phyloP scores from a whole-genome alignment of 2,888 invertebrate genomes.

The Thecocarcelia acutangulata region DNA sequence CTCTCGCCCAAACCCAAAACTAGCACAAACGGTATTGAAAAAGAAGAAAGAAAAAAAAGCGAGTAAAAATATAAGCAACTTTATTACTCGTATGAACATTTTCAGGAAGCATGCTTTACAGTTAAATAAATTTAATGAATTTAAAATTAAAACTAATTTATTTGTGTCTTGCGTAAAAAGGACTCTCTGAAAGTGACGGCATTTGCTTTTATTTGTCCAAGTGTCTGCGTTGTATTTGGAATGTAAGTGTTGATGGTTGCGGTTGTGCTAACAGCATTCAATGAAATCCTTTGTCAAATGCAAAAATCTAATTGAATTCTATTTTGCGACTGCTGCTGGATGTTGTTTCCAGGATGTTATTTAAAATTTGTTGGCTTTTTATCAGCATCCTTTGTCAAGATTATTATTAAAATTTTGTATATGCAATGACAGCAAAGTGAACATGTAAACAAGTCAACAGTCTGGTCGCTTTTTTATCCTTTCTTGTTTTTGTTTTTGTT shows the following conservation, averaged over 20 bases:
- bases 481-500: conserved; percentile 9
- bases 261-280: conserved; percentile 48
- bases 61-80: conserved; percentile 10
- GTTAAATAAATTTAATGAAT: conserved; percentile 67
- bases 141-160: conserved; percentile 59
- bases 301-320: conserved; percentile 67
- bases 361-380: conserved; percentile 59
- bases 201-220: conserved; percentile 22
- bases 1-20: conserved; percentile 34
- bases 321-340: conserved; percentile 52
- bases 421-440: conserved; percentile 56
- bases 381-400: conserved; percentile 65
- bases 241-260: conserved; percentile 42
- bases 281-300: conserved; percentile 66
- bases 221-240: conserved; percentile 38
- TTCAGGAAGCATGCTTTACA: conserved; percentile 62
- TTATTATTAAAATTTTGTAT: conserved; percentile 65
- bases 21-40: background rate
- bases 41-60: background rate
- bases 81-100: conserved; percentile 39
- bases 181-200: background rate
- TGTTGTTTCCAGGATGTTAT: conserved; percentile 60
- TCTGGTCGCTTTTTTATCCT: conserved; percentile 32
- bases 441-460: conserved; percentile 58
- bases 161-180: conserved; percentile 10